A percentile compares a stretch with the other conserved stretches of the same genome.
These are phyloP conservation scores for Horisme vitalbata DNA, from an alignment of 2,888 invertebrate species.

Conservation along the genomic window DNA sequence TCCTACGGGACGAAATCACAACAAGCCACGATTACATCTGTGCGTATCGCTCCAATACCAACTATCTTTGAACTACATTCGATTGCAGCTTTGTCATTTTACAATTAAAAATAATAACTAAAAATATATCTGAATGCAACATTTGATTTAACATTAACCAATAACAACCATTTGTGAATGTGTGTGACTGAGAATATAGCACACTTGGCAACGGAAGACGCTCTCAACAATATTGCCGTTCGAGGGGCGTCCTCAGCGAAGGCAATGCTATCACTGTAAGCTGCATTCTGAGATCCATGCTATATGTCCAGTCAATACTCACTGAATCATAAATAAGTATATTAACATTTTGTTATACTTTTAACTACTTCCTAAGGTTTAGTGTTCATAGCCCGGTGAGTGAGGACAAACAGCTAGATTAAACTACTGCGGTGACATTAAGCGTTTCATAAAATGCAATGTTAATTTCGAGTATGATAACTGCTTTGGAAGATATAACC, in stretches of 20 bases:
- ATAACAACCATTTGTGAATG: conserved; percentile 76
- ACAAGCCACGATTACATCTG: conserved; percentile 68
- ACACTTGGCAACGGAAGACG: conserved; percentile 59
- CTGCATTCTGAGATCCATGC: conserved; percentile 82
- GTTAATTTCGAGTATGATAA: conserved; percentile 51
- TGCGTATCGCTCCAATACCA: conserved; percentile 77
- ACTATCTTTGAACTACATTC: conserved; percentile 76
- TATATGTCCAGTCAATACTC: conserved; percentile 76
- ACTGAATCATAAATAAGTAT: conserved; percentile 72
- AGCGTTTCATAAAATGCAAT: conserved; percentile 64
- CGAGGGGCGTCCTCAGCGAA: conserved; percentile 41
- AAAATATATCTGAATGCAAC: conserved; percentile 79
- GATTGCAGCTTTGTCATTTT: conserved; percentile 73
- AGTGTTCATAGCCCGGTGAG: conserved; percentile 75
- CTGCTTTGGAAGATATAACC: conserved; percentile 40
- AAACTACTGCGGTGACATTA: conserved; percentile 53
- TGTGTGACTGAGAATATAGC: conserved; percentile 73
- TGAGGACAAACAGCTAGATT: conserved; percentile 54
- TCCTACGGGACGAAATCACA: conserved; percentile 59
- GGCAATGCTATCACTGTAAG: conserved; percentile 63
- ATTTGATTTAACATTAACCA: conserved; percentile 70
- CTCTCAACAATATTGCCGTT: conserved; percentile 39
- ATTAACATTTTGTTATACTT: conserved; percentile 60
- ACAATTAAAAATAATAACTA: conserved; percentile 58
- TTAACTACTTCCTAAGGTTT: conserved; percentile 57